phyloP scores from a whole-genome alignment of 2,888 invertebrate species.

The Strigamia crassipes region DNA sequence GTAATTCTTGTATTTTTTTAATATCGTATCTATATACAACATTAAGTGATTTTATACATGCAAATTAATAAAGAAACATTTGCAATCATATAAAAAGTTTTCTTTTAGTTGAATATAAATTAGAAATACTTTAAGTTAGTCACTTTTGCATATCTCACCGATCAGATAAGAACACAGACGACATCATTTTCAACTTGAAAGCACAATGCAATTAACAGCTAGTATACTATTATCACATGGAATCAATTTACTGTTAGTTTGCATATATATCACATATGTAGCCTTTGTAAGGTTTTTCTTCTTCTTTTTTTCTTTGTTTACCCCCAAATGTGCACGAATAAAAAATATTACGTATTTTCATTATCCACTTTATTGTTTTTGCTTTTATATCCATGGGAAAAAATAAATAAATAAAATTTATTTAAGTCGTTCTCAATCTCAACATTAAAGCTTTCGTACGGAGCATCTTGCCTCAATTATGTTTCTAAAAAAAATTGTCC shows the following conservation, averaged over 20 bases:
- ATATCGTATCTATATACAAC: conserved; percentile 15
- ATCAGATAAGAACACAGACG: conserved; percentile 35
- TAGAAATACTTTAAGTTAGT: conserved; percentile 42
- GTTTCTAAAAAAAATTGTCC: neutral
- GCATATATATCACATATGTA: conserved; percentile 26
- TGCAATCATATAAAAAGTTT: conserved; percentile 38
- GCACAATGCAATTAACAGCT: conserved; percentile 35
- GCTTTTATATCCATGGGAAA: neutral
- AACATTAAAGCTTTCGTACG: neutral
- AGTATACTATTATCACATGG: conserved; percentile 25
- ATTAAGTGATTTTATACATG: conserved; percentile 20
- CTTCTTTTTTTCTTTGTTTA: neutral
- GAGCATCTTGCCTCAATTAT: neutral
- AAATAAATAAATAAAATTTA: neutral
- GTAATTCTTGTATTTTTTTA: conserved; percentile 34
- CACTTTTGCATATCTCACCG: conserved; percentile 32
- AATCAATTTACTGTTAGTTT: neutral
- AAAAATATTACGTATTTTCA: neutral
- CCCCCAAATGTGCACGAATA: neutral
- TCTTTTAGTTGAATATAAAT: conserved; percentile 35
- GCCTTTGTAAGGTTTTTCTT: neutral
- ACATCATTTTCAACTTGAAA: conserved; percentile 30
- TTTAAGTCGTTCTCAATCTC: neutral
- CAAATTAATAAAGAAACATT: conserved; percentile 25
- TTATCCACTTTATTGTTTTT: too few species aligned